Evolutionary conservation across 1,140 invertebrate genomes (phyloP), one percentile per base, ranked within the genome.

Genomic region (Drosophila mayri): DNA sequence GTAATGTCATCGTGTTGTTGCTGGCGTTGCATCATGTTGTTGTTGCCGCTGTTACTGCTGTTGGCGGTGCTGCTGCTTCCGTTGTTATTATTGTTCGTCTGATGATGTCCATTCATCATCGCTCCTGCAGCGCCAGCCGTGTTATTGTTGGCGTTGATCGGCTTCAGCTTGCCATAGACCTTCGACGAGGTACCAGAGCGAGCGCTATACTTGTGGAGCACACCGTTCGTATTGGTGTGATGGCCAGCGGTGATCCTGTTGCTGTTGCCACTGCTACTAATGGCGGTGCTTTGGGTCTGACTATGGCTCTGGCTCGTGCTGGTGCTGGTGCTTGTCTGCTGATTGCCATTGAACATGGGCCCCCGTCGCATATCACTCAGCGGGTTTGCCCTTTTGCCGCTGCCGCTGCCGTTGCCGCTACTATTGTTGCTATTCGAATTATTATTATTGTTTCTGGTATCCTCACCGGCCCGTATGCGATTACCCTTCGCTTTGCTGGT

Each of bases 1-100:
- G 71, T 92, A 20, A 92, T 92, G 66, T 92, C 92, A 57, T 92
- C 91, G 40, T 85, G 86, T n/a, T 84, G 80, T 16, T 77, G 35
- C 35, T 35, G 84, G 3, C 71, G 84, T 25, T 80, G 82, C 74
- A 81, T 79, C 47, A 76, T 85, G 79, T 78, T 85, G 57, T 72
- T 88, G 38, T 65, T 57, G 41, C 41, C 70, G 67, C 32, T 38
- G 46, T 37, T 68, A 47, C 25, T 52, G 32, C 14, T 65, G 54
- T 43, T 57, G 49, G 20, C 58, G 70, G 50, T 57, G 46, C 30
- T 49, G 52, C 18, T 37, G 65, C 16, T 54, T 25, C 35, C 52
- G 52, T 55, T 55, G 35, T 55, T 55, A 22, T 55, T 55, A 25
- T 55, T 55, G 3, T 55, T 50, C 57, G 22, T 50, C 40, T 55